Percentiles rank a stretch among this genome's conserved stretches.
Conservation (phyloP, 2,113 vertebrate genomes). For the Corythoichthys intestinalis region DNA sequence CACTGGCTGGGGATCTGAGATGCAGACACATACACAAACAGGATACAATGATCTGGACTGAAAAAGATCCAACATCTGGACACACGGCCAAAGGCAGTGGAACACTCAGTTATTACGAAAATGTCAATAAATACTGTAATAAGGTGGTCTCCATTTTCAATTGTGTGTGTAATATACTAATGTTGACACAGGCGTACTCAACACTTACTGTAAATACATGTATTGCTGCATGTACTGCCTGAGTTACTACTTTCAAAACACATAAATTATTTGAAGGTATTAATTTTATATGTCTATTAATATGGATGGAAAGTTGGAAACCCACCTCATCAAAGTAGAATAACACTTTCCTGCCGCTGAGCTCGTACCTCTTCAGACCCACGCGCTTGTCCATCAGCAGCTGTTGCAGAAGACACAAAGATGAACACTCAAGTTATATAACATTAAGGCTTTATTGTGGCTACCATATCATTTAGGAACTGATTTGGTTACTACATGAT, state of each 20-base stretch:
- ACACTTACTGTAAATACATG: neutral
- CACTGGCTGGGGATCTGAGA: constrained; percentile 87
- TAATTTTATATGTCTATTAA: neutral
- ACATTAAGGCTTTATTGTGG: neutral
- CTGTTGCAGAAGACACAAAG: constrained; percentile 55
- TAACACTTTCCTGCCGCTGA: constrained; percentile 83
- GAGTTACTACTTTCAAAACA: neutral
- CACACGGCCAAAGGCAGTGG: neutral
- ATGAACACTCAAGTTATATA: neutral
- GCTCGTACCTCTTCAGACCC: constrained; percentile 86
- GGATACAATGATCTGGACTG: too few species aligned
- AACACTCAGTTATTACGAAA: neutral
- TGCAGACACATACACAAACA: neutral
- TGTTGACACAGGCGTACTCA: neutral
- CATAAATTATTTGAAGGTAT: neutral
- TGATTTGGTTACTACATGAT: neutral
- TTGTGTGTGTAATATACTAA: neutral
- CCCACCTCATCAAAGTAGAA: constrained; percentile 94
- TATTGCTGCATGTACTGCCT: neutral
- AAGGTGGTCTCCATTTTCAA: neutral
- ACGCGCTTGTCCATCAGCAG: constrained; percentile 84
- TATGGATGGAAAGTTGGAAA: constrained; percentile 3
- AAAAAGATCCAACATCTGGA: neutral
- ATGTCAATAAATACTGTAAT: neutral
- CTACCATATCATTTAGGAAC: neutral